Percentiles rank a stretch among this genome's conserved stretches.
phyloP scores from a whole-genome alignment of 1,140 invertebrate genomes.

The Drosophila cardini region DNA sequence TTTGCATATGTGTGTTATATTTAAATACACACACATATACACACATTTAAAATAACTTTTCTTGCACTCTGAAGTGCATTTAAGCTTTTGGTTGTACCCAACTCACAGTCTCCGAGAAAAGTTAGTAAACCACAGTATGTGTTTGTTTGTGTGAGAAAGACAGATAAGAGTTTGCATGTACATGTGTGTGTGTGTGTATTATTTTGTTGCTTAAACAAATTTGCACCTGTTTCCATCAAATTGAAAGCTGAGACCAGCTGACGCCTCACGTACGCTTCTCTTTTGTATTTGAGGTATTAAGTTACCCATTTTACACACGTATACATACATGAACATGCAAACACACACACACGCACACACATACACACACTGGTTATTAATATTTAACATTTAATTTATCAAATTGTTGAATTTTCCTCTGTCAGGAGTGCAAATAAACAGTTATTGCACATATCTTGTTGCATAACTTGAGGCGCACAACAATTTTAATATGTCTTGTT shows the following conservation, averaged over 20 bases:
- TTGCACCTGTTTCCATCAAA: constrained; percentile 78
- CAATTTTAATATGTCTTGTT: constrained; percentile 58
- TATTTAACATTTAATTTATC: constrained; percentile 67
- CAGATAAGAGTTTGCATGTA: background rate
- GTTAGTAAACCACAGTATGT: constrained; percentile 56
- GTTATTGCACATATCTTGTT: constrained; percentile 38
- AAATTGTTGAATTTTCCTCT: constrained; percentile 65
- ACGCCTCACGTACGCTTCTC: constrained; percentile 49
- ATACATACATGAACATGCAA: background rate
- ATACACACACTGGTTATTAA: constrained; percentile 37
- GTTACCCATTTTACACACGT: constrained; percentile 15
- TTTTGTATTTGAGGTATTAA: constrained; percentile 36
- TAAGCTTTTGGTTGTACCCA: constrained; percentile 60
- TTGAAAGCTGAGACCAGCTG: constrained; percentile 54
- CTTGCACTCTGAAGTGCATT: constrained; percentile 68
- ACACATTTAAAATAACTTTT: constrained; percentile 68
- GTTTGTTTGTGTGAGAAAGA: background rate
- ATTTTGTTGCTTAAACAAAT: constrained; percentile 47
- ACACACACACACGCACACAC: constrained; percentile 34
- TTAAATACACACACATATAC: constrained; percentile 22
- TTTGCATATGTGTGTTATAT: constrained; percentile 19
- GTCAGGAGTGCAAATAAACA: constrained; percentile 45
- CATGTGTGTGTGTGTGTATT: background rate
- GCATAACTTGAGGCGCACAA: constrained; percentile 39
- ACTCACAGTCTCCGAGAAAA: constrained; percentile 39